Conservation (phyloP, 2,797 vertebrate species). For the Echeneis naucrates region DNA sequence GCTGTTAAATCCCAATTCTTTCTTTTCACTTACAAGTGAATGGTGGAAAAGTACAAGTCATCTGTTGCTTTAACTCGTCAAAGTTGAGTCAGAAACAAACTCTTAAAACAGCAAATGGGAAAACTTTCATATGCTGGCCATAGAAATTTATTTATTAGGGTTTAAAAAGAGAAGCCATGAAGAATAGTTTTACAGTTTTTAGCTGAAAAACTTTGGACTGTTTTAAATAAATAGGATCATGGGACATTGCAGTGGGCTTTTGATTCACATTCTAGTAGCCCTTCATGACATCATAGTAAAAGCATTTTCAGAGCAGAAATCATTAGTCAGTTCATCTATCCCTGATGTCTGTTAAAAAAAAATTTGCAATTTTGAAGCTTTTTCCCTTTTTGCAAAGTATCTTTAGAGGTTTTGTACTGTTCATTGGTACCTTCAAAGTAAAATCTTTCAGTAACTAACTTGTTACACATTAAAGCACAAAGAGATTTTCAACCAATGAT, state of each 20-base stretch:
- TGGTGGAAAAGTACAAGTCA: background rate
- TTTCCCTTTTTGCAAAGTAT: too few species aligned
- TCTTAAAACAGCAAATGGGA: slow-evolving; percentile 4
- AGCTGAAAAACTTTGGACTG: background rate
- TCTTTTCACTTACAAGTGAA: slow-evolving; percentile 3
- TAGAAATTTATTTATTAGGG: too few species aligned
- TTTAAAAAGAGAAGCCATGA: background rate
- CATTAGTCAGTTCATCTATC: too few species aligned
- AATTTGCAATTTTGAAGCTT: too few species aligned
- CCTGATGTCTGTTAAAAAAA: background rate
- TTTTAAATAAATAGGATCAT: slow-evolving; percentile 24
- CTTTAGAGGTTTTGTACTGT: too few species aligned
- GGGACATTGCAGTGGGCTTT: slow-evolving; percentile 12
- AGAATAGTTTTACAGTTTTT: background rate
- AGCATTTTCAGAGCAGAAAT: too few species aligned
- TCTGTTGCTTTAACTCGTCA: slow-evolving; percentile 6
- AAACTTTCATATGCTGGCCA: background rate
- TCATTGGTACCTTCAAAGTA: too few species aligned
- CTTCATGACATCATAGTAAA: too few species aligned
- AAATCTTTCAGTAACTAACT: too few species aligned
- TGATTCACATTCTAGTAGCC: slow-evolving; percentile 24
- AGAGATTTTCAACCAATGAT: too few species aligned
- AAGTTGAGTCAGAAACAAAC: background rate
- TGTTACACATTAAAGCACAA: too few species aligned
- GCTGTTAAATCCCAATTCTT: background rate